Evolutionary conservation across 2,888 invertebrate species (phyloP).

Genomic region (Allygus modestus): DNA sequence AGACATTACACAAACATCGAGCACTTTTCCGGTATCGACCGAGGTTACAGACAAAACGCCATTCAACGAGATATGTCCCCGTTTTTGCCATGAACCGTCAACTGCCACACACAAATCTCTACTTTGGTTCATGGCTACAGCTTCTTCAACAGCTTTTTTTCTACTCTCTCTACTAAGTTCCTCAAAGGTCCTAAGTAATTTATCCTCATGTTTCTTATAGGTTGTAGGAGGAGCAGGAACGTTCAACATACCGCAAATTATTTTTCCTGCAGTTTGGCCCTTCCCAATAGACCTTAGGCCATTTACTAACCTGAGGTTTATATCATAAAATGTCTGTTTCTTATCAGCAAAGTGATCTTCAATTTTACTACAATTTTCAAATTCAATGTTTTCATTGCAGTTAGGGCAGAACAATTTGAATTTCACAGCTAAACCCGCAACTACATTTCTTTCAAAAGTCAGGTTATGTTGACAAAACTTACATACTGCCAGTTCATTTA

Average conservation of each 20-base stretch:
- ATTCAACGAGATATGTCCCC: conserved; percentile 48
- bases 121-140: conserved; percentile 39
- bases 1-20: conserved; percentile 33
- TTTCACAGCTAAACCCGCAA: conserved; percentile 48
- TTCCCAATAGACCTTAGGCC: conserved; percentile 51
- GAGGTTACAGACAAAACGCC: conserved; percentile 47
- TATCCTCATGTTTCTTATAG: conserved; percentile 40
- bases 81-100: conserved; percentile 50
- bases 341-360: not conserved
- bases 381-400: conserved; percentile 4
- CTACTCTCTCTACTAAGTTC: conserved; percentile 35
- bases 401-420: conserved; percentile 26
- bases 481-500: conserved; percentile 37
- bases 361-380: conserved; percentile 4
- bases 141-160: conserved; percentile 7
- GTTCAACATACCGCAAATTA: conserved; percentile 30
- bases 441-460: conserved; percentile 31
- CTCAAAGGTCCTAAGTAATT: conserved; percentile 23
- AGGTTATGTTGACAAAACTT: conserved; percentile 40
- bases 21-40: conserved; percentile 18
- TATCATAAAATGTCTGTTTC: conserved; percentile 45
- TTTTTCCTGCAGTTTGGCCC: conserved; percentile 15
- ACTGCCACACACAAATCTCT: conserved; percentile 50
- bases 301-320: conserved; percentile 40
- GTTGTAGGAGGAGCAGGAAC: conserved; percentile 34